Percentiles rank a stretch among this genome's conserved stretches.
Conservation (phyloP, 2,888 invertebrate genomes). For the Adela reaumurella region DNA sequence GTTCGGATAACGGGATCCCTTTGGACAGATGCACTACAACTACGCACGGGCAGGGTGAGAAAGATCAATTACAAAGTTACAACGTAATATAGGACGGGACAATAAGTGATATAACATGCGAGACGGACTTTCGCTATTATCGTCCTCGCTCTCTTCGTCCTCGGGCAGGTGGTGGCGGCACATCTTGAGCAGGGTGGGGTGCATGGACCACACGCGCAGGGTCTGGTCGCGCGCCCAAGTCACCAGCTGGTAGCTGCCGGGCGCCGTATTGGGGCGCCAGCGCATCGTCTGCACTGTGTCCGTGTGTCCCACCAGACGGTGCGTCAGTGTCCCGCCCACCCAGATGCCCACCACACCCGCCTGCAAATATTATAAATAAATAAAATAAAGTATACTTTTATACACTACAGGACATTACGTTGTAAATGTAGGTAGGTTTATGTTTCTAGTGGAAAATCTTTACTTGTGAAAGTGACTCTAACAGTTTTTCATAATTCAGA, state of each 20-base stretch:
- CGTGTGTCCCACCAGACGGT: conserved; percentile 90
- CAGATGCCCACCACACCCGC: conserved; percentile 56
- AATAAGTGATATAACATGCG: too few species aligned
- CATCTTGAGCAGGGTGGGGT: conserved; percentile 77
- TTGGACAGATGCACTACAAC: too few species aligned
- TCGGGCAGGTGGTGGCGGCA: conserved; percentile 65
- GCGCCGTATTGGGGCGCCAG: conserved; percentile 74
- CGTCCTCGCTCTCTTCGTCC: conserved; percentile 55
- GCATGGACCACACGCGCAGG: conserved; percentile 86
- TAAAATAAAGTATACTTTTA: too few species aligned
- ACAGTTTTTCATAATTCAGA: too few species aligned
- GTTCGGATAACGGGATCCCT: too few species aligned
- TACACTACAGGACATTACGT: too few species aligned
- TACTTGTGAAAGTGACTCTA: too few species aligned
- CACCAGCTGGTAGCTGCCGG: conserved; percentile 75
- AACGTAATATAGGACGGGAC: too few species aligned
- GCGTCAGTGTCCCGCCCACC: conserved; percentile 66
- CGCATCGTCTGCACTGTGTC: conserved; percentile 95
- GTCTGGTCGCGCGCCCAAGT: conserved; percentile 96
- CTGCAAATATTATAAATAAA: conserved; percentile 3
- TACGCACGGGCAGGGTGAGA: too few species aligned
- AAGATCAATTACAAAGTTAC: too few species aligned
- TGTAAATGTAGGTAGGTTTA: too few species aligned
- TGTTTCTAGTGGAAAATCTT: too few species aligned
- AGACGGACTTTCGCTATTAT: conserved; percentile 46